Percentiles rank a stretch among this genome's conserved stretches.
These are phyloP conservation scores for Anarhynchus alexandrinus DNA, from an alignment of 2,113 vertebrate species.

Conservation along the genomic window DNA sequence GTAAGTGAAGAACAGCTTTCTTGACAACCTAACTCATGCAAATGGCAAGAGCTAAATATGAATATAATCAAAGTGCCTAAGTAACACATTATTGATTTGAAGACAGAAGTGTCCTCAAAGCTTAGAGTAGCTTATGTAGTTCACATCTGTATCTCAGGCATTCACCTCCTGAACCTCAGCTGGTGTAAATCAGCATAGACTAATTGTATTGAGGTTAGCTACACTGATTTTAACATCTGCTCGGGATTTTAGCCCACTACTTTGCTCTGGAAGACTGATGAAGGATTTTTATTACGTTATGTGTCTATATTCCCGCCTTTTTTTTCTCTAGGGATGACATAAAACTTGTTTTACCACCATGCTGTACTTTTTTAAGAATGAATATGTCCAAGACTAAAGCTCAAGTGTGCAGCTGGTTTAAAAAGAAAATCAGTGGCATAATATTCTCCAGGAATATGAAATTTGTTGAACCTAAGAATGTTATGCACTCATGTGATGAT, in stretches of 20 bases:
- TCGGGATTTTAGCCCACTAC: background rate
- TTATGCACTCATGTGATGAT: background rate
- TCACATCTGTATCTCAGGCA: background rate
- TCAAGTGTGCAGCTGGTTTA: background rate
- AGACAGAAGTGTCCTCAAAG: background rate
- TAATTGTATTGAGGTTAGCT: background rate
- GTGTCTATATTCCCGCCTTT: background rate
- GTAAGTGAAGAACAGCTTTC: background rate
- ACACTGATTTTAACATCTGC: background rate
- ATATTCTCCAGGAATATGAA: background rate
- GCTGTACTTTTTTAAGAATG: background rate
- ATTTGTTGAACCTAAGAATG: background rate
- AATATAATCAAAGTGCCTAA: background rate
- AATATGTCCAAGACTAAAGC: background rate
- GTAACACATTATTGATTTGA: background rate
- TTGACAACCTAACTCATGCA: background rate
- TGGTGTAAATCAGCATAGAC: background rate
- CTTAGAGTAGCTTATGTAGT: background rate
- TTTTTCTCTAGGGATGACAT: background rate
- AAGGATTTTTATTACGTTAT: background rate
- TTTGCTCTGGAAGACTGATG: background rate
- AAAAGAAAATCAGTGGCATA: background rate
- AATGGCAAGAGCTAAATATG: constrained; percentile 27
- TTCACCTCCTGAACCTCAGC: background rate
- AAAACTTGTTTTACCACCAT: background rate